Conservation (phyloP, 2,797 vertebrate genomes). For the Harpagifer antarcticus region DNA sequence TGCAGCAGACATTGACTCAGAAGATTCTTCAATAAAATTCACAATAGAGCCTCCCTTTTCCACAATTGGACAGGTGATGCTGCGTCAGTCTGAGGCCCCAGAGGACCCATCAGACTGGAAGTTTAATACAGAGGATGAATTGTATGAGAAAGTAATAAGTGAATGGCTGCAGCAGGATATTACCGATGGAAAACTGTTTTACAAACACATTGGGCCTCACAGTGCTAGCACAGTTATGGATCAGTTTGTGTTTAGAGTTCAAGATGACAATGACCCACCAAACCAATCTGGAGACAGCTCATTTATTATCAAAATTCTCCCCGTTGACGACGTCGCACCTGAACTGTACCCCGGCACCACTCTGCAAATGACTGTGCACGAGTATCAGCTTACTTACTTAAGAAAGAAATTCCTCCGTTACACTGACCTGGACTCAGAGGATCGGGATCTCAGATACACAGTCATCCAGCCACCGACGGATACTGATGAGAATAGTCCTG, state of each 20-base stretch:
- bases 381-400: constrained; percentile 92
- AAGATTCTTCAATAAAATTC: constrained; percentile 92
- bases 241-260: constrained; percentile 89
- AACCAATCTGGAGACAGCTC: constrained; percentile 89
- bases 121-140: constrained; percentile 83
- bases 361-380: constrained; percentile 92
- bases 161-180: constrained; percentile 95
- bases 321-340: constrained; percentile 92
- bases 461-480: constrained; percentile 90
- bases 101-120: constrained; percentile 90
- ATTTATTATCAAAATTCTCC: constrained; percentile 91
- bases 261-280: constrained; percentile 96
- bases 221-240: constrained; percentile 90
- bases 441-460: constrained; percentile 92
- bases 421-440: constrained; percentile 94
- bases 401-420: constrained; percentile 93
- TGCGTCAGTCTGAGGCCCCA: constrained; percentile 91
- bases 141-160: constrained; percentile 92
- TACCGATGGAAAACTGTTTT: constrained; percentile 91
- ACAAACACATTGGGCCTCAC: constrained; percentile 91
- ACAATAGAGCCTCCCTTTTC: constrained; percentile 85
- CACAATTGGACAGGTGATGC: constrained; percentile 86
- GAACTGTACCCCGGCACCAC: constrained; percentile 89
- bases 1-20: constrained; percentile 95
- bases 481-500: constrained; percentile 91